Evolutionary conservation across 2,797 vertebrate genomes (phyloP).

Genomic region (Danionella dracula): DNA sequence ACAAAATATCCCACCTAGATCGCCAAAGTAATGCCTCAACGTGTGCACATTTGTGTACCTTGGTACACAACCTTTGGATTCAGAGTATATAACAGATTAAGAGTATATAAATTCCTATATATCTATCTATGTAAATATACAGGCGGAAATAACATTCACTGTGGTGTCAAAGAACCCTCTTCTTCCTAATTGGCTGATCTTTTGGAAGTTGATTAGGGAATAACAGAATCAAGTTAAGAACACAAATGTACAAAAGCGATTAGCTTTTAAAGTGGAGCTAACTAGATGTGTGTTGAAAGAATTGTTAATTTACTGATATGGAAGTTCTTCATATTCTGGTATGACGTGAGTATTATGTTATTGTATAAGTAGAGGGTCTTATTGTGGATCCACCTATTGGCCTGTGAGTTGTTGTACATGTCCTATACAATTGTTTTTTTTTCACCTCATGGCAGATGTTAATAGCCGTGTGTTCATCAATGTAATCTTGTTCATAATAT

Average conservation of each 20-base stretch:
- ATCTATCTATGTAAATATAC: slow-evolving; percentile 21
- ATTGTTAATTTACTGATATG: too few relatives aligned
- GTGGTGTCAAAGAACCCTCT: neutral
- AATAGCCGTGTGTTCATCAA: too few relatives aligned
- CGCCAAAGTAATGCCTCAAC: slow-evolving; percentile 82
- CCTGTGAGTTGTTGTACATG: too few relatives aligned
- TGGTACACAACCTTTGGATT: neutral
- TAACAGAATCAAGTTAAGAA: slow-evolving; percentile 11
- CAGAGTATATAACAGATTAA: neutral
- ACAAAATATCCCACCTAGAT: slow-evolving; percentile 90
- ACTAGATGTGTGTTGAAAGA: too few relatives aligned
- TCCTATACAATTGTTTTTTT: too few relatives aligned
- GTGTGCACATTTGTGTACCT: neutral
- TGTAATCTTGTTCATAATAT: too few relatives aligned
- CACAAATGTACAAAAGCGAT: slow-evolving; percentile 2
- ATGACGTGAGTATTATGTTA: too few relatives aligned
- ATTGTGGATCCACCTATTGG: too few relatives aligned
- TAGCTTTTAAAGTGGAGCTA: too few relatives aligned
- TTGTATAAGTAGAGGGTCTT: too few relatives aligned
- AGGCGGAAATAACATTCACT: slow-evolving; percentile 34
- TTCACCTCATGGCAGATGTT: too few relatives aligned
- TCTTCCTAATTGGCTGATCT: neutral
- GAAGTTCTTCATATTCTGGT: too few relatives aligned
- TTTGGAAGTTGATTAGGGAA: neutral
- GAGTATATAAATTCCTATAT: slow-evolving; percentile 38